phyloP scores from a whole-genome alignment of 2,113 vertebrate species.

The Lophotis ruficrista region DNA sequence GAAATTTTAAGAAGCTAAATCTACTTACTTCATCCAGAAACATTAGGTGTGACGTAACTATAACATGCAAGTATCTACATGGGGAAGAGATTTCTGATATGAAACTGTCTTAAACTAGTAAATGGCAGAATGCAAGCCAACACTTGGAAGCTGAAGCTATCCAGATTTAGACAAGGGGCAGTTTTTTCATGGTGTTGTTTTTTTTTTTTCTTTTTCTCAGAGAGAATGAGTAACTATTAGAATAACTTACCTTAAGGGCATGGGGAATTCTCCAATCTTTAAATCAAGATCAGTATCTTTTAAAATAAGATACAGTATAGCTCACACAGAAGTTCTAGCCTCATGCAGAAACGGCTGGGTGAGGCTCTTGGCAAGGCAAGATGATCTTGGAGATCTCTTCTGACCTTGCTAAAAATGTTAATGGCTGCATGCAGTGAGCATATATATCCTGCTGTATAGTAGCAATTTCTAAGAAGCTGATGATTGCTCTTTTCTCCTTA shows the following conservation, averaged over 20 bases:
- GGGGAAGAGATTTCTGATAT: background rate
- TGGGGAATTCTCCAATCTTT: slow-evolving; percentile 17
- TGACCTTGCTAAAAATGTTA: background rate
- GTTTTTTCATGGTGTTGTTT: background rate
- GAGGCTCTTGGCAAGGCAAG: slow-evolving; percentile 16
- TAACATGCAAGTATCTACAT: background rate
- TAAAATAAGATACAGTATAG: background rate
- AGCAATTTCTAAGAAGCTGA: background rate
- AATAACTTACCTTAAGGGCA: slow-evolving; percentile 32
- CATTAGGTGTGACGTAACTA: background rate
- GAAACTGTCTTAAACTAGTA: background rate
- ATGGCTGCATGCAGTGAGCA: background rate
- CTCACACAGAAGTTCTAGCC: background rate
- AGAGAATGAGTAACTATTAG: background rate
- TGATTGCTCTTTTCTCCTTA: background rate
- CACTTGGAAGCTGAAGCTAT: background rate
- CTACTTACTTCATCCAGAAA: slow-evolving; percentile 8
- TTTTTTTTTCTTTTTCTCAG: background rate
- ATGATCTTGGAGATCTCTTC: background rate
- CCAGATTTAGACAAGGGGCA: background rate
- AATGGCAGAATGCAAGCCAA: background rate
- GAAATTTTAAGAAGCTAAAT: background rate
- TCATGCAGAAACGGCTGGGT: background rate
- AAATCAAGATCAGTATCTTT: slow-evolving; percentile 39
- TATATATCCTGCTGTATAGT: background rate